Evolutionary conservation across 2,797 vertebrate species (phyloP).

Genomic region (Tiaroga cobitis): DNA sequence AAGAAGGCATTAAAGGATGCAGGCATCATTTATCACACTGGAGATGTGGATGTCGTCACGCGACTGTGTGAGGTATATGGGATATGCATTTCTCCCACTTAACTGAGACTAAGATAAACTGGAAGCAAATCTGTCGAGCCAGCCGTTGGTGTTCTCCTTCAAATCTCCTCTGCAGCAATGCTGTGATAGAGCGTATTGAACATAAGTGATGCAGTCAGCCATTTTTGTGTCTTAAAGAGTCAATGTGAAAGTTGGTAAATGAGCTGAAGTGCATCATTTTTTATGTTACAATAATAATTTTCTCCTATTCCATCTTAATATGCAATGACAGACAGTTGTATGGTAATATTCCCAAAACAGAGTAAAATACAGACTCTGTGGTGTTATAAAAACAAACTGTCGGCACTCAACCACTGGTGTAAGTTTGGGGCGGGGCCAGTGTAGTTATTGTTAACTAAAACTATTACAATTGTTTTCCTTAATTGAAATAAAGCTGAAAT

Average conservation of each 20-base stretch:
- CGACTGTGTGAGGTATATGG: conserved; percentile 14
- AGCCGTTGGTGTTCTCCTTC: neutral
- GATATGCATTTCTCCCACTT: conserved; percentile 28
- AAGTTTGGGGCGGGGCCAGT: too few species aligned
- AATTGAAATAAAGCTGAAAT: too few species aligned
- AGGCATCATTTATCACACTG: conserved; percentile 47
- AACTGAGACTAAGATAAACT: conserved; percentile 44
- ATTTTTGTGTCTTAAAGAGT: conserved; percentile 7
- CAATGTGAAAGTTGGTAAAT: neutral
- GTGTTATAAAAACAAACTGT: neutral
- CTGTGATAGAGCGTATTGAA: neutral
- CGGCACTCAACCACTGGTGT: neutral
- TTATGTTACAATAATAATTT: neutral
- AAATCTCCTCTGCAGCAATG: neutral
- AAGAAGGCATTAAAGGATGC: conserved; percentile 40
- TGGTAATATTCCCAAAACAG: neutral
- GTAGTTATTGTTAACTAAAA: too few species aligned
- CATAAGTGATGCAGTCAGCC: conserved; percentile 5
- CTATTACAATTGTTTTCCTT: too few species aligned
- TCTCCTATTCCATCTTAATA: neutral
- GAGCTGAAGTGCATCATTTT: neutral
- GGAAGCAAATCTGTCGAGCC: conserved; percentile 26
- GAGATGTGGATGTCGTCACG: conserved; percentile 29
- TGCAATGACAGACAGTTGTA: neutral
- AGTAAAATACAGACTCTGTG: neutral